phyloP scores from a whole-genome alignment of 2,113 vertebrate genomes.

The Felis chaus region DNA sequence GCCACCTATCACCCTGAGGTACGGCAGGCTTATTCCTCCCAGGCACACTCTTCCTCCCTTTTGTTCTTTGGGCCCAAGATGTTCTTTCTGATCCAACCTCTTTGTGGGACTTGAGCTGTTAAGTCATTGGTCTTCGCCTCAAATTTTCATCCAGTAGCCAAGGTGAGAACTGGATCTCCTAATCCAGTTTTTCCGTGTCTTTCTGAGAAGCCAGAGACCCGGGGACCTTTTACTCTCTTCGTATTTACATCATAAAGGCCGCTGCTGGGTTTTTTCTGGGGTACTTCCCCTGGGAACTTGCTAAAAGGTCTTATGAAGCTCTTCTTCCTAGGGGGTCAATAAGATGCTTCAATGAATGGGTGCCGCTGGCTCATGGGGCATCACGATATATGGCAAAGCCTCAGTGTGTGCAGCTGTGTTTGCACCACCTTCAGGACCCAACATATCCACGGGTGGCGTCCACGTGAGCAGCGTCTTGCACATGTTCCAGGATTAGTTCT shows the following conservation, averaged over 20 bases:
- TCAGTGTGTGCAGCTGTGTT: neutral
- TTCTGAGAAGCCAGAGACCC: constrained; percentile 14
- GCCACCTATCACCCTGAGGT: neutral
- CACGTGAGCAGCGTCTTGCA: neutral
- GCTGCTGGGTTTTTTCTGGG: neutral
- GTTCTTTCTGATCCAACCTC: neutral
- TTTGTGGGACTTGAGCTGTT: neutral
- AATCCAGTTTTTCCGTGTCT: neutral
- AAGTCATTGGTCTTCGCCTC: neutral
- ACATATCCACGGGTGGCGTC: fast-evolving
- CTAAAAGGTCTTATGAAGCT: neutral
- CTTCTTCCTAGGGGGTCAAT: neutral
- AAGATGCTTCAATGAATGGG: neutral
- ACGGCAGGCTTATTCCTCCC: neutral
- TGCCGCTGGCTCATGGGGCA: neutral
- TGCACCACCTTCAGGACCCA: neutral
- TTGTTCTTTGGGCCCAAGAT: neutral
- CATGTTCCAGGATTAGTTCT: neutral
- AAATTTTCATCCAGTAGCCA: neutral
- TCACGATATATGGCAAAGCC: neutral
- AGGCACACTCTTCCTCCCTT: neutral
- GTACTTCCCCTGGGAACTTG: neutral
- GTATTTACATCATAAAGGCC: neutral
- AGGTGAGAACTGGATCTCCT: neutral
- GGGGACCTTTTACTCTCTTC: neutral